Percentiles rank a stretch among this genome's conserved stretches.
Evolutionary conservation across 1,140 invertebrate genomes (phyloP).

Genomic region (Drosophila pectinifera): DNA sequence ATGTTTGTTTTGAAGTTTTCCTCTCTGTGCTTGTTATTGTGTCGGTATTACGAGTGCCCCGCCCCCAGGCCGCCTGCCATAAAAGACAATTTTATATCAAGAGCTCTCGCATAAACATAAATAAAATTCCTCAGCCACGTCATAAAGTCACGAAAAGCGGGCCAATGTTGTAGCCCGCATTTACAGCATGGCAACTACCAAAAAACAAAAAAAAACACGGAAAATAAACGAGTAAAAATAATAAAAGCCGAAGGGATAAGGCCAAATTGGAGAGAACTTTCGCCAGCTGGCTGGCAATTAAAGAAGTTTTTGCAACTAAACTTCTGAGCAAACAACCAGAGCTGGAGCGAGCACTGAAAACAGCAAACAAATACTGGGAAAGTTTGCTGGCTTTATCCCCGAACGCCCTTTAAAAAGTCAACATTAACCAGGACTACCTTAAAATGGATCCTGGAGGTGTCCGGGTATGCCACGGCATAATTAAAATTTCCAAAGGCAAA

Average conservation of each 20-base stretch:
- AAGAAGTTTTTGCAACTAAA: conserved; percentile 67
- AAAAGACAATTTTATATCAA: conserved; percentile 75
- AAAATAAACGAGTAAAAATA: conserved; percentile 27
- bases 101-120: conserved; percentile 65
- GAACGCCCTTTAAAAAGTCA: conserved; percentile 31
- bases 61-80: conserved; percentile 29
- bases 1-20: neutral
- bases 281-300: conserved; percentile 72
- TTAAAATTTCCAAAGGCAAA: conserved; percentile 70
- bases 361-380: conserved; percentile 42
- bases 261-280: conserved; percentile 57
- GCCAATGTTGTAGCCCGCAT: conserved; percentile 52
- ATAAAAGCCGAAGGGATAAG: conserved; percentile 41
- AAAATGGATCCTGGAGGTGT: conserved; percentile 35
- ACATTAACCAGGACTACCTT: conserved; percentile 62
- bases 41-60: conserved; percentile 8
- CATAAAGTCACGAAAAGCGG: conserved; percentile 58
- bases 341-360: conserved; percentile 10
- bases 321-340: conserved; percentile 20
- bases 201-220: conserved; percentile 12
- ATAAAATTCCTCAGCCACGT: conserved; percentile 67
- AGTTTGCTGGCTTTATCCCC: conserved; percentile 19
- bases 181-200: conserved; percentile 36
- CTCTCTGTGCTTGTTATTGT: conserved; percentile 13
- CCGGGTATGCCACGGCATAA: conserved; percentile 37